Conservation (phyloP, 2,888 invertebrate genomes). For the Melieria crassipennis region DNA sequence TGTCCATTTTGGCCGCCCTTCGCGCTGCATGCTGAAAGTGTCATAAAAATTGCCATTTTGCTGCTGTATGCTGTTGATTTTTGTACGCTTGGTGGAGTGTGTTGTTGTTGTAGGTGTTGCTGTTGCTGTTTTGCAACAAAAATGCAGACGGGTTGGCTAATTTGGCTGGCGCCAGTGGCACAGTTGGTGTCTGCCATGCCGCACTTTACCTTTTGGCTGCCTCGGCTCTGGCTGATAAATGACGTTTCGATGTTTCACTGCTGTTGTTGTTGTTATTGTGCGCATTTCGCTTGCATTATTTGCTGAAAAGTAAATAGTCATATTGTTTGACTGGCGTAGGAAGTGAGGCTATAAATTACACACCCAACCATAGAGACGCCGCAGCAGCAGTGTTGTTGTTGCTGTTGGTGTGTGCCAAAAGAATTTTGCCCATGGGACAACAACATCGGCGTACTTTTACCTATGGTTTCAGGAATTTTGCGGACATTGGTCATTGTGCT, state of each 20-base stretch:
- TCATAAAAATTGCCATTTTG: neutral
- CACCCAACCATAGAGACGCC: too few relatives aligned
- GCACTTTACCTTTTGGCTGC: too few relatives aligned
- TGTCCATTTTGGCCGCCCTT: too few relatives aligned
- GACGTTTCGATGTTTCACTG: constrained; percentile 5
- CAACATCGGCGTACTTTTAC: too few relatives aligned
- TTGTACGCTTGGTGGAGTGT: neutral
- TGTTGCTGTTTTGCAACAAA: constrained; percentile 8
- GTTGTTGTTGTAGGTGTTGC: neutral
- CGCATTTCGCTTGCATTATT: constrained; percentile 37
- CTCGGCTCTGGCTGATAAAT: too few relatives aligned
- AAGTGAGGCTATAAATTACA: too few relatives aligned
- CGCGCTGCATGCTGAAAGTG: neutral
- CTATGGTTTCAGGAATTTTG: too few relatives aligned
- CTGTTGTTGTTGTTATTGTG: constrained; percentile 35
- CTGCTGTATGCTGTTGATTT: neutral
- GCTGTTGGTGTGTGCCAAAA: too few relatives aligned
- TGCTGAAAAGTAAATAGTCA: neutral
- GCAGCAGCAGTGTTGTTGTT: too few relatives aligned
- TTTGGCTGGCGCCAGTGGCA: constrained; percentile 34
- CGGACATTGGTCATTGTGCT: too few relatives aligned
- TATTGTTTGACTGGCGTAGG: neutral
- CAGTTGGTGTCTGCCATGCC: constrained; percentile 12
- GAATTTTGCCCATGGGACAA: too few relatives aligned
- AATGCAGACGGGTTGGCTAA: constrained; percentile 32